Evolutionary conservation across 2,888 invertebrate genomes (phyloP), one percentile per base, ranked within the genome.

Genomic region (Poecilobothrus nobilitatus): DNA sequence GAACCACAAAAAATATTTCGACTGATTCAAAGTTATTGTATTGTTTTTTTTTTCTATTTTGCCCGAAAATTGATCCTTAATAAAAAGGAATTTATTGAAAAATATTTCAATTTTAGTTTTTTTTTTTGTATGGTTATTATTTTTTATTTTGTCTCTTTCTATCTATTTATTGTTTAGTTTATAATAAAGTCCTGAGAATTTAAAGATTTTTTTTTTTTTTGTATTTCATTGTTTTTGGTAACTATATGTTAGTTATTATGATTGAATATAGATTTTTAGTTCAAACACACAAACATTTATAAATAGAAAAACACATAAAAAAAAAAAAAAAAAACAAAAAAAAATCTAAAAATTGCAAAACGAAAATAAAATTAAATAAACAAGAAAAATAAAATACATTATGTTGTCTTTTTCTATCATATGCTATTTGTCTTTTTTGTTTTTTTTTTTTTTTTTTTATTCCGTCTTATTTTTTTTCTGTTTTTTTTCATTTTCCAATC

Each of bases 81-180:
- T 41, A 53, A 6, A 53, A 53, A 53, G n/a, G 53, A 53, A 53
- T 53, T 53, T 53, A 53, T 53, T 53, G 53, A 53, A 53, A 53
- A 37, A 18, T 18, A 53, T 53, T 53, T 53, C 18, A 53, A 18
- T 53, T 53, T 18, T 53, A 3, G 1, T 9, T 18, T 53, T n/a
- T 18, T 18, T 53, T 53, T 53, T 53, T 9, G 18, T n/a, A 12
- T 53, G 2, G 53, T 18, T 53, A 12, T 53, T 53, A 12, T 53
- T 4, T 53, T 53, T 15, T 53, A 2, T 41, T 41, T 41, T 41
- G 41, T 41, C 9, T 41, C 41, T 41, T 8, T 12, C 7, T 41
- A 15, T 41, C 15, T 5, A 12, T 41, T 41, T 41, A 41, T 27
- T 27, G 5, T 41, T 41, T 18, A 18, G 6, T 53, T 12, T 18